Conservation (phyloP, 1,140 invertebrate species). For the Pseudachorutes palmiensis region DNA sequence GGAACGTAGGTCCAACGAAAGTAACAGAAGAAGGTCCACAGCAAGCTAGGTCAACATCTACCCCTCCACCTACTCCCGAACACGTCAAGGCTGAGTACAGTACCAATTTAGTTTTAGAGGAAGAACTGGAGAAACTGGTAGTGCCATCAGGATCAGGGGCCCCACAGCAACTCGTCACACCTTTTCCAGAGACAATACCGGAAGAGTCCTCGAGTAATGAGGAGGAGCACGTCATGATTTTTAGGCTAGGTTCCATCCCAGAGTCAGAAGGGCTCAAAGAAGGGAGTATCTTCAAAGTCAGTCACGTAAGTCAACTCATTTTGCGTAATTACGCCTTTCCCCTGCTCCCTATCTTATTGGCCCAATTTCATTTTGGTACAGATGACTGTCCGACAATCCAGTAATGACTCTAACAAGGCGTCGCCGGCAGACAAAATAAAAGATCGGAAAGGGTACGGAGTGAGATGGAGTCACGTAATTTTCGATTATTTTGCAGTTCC, state of each 20-base stretch:
- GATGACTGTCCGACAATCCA: conserved; percentile 37
- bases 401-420: conserved; percentile 32
- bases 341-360: too few relatives aligned
- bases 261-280: conserved; percentile 54
- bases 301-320: conserved; percentile 11
- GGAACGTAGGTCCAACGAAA: neutral
- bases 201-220: conserved; percentile 77
- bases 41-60: conserved; percentile 22
- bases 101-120: conserved; percentile 35
- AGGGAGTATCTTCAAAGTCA: conserved; percentile 58
- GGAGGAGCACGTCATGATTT: conserved; percentile 81
- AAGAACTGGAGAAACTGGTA: conserved; percentile 36
- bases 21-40: conserved; percentile 1
- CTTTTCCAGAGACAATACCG: conserved; percentile 82
- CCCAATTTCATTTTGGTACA: conserved; percentile 11
- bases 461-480: too few relatives aligned
- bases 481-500: neutral
- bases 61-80: conserved; percentile 37
- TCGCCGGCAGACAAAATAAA: conserved; percentile 35
- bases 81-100: conserved; percentile 36
- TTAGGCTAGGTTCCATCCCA: conserved; percentile 60
- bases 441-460: conserved; percentile 34
- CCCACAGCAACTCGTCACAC: conserved; percentile 44
- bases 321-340: neutral
- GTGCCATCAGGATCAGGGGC: conserved; percentile 17